Percentiles rank a stretch among this genome's conserved stretches.
Evolutionary conservation across 2,888 invertebrate species (phyloP).

Genomic region (Psylliodes chrysocephalus): DNA sequence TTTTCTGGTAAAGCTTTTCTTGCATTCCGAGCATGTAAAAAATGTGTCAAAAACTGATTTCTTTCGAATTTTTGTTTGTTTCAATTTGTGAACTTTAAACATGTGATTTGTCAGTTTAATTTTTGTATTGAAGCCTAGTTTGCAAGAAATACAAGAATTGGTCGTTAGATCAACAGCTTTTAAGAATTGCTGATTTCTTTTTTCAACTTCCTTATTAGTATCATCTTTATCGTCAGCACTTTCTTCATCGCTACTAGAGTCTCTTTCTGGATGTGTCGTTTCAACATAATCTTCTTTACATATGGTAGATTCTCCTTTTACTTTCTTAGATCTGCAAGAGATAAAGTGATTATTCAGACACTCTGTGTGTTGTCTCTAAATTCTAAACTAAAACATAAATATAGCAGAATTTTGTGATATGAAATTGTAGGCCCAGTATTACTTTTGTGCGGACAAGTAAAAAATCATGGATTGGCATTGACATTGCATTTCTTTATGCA

Average conservation of each 20-base stretch:
- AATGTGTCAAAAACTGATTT: conserved; percentile 52
- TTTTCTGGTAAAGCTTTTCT: conserved; percentile 59
- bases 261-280: neutral
- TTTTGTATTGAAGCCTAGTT: conserved; percentile 44
- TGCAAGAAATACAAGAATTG: conserved; percentile 47
- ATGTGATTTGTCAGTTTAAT: conserved; percentile 49
- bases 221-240: neutral
- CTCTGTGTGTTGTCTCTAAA: too few relatives aligned
- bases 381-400: too few relatives aligned
- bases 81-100: conserved; percentile 44
- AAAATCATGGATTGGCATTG: too few relatives aligned
- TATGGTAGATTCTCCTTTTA: neutral
- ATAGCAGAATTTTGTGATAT: too few relatives aligned
- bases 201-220: neutral
- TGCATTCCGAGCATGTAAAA: conserved; percentile 57
- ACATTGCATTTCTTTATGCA: too few relatives aligned
- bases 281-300: neutral
- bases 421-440: too few relatives aligned
- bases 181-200: conserved; percentile 38
- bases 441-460: too few relatives aligned
- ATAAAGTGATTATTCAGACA: neutral
- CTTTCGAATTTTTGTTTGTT: conserved; percentile 46
- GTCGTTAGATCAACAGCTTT: conserved; percentile 52
- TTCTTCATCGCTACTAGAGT: neutral
- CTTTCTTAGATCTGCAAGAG: neutral